Evolutionary conservation across 2,797 vertebrate genomes (phyloP).

Genomic region (Danionella dracula): DNA sequence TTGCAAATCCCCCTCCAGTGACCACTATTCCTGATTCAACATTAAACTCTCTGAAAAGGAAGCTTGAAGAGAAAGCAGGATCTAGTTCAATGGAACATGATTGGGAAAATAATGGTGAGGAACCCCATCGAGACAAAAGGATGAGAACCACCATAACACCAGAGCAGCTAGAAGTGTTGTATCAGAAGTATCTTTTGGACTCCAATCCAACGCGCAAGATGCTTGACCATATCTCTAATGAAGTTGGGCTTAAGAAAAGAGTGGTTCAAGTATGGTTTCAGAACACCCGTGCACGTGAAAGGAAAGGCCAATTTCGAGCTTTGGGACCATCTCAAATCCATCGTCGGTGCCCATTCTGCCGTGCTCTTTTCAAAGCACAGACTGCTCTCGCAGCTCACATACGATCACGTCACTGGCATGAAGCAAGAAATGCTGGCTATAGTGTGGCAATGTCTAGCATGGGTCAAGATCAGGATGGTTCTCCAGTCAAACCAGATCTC

Average conservation of each 20-base stretch:
- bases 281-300: constrained; percentile 93
- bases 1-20: constrained; percentile 71
- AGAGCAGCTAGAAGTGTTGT: constrained; percentile 95
- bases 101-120: constrained; percentile 77
- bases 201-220: constrained; percentile 98
- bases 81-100: constrained; percentile 74
- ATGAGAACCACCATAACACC: constrained; percentile 97
- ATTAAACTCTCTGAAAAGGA: constrained; percentile 83
- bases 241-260: constrained; percentile 95
- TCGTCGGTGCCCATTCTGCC: constrained; percentile 92
- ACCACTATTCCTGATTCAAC: constrained; percentile 78
- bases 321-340: constrained; percentile 91
- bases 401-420: constrained; percentile 95
- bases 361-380: constrained; percentile 97
- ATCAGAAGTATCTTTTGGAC: constrained; percentile 95
- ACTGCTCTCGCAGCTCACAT: constrained; percentile 97
- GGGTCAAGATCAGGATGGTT: constrained; percentile 76
- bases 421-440: constrained; percentile 92
- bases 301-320: constrained; percentile 96
- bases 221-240: constrained; percentile 94
- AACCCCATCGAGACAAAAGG: constrained; percentile 92
- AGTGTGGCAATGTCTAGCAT: constrained; percentile 81
- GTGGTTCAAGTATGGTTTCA: constrained; percentile 99
- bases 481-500: constrained; percentile 75
- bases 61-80: constrained; percentile 85